Percentiles rank a stretch among this genome's conserved stretches.
Conservation (phyloP, 2,797 vertebrate genomes). For the Amazona ochrocephala region DNA sequence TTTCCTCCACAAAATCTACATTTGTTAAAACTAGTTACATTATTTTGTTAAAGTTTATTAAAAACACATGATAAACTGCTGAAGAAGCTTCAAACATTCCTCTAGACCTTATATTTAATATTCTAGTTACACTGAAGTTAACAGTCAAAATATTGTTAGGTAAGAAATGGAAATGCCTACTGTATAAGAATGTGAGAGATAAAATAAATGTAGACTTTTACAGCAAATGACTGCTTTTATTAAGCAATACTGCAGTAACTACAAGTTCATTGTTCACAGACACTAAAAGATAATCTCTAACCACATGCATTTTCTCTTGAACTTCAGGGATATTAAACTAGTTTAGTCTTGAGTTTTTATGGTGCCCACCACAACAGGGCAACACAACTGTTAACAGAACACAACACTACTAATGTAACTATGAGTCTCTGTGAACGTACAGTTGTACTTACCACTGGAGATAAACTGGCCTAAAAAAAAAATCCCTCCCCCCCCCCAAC, state of each 20-base stretch:
- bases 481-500: too few relatives aligned
- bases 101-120: neutral
- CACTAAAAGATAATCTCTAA: neutral
- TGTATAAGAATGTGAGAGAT: neutral
- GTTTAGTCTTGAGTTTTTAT: neutral
- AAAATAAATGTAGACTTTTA: neutral
- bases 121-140: neutral
- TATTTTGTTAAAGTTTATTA: neutral
- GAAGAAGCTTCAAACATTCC: neutral
- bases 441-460: neutral
- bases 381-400: neutral
- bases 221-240: neutral
- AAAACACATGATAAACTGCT: neutral
- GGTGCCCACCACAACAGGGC: neutral
- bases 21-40: neutral
- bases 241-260: neutral
- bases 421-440: rapidly evolving
- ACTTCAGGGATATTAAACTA: neutral
- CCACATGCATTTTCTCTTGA: neutral
- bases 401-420: rapidly evolving
- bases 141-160: neutral
- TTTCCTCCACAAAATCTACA: neutral
- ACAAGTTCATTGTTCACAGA: neutral
- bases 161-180: neutral
- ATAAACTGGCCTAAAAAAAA: neutral